phyloP scores from a whole-genome alignment of 2,888 invertebrate genomes.

The Drosophila nr. fundita region DNA sequence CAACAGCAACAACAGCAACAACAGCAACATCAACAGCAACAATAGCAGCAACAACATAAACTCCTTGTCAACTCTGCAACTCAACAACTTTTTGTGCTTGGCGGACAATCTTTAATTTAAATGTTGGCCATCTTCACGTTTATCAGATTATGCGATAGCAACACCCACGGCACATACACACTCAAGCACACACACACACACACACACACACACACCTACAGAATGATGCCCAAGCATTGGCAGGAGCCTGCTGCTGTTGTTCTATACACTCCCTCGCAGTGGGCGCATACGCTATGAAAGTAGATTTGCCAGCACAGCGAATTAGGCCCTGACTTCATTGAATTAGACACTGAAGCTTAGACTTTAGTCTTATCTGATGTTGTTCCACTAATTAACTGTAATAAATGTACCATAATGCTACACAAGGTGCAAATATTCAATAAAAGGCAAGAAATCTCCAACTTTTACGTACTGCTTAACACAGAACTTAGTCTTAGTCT shows the following conservation, averaged over 20 bases:
- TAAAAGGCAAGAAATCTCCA: background rate
- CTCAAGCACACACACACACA: slow-evolving; percentile 6
- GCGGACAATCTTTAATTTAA: slow-evolving; percentile 79
- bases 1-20: slow-evolving; percentile 7
- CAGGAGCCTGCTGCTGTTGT: background rate
- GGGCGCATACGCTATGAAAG: background rate
- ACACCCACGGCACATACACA: slow-evolving; percentile 31
- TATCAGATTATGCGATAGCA: slow-evolving; percentile 72
- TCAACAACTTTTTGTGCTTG: slow-evolving; percentile 68
- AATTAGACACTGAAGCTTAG: background rate
- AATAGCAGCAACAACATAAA: slow-evolving; percentile 13
- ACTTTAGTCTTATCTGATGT: background rate
- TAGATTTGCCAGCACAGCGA: background rate
- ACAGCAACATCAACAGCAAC: slow-evolving; percentile 11
- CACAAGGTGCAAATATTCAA: background rate
- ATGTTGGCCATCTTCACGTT: slow-evolving; percentile 77
- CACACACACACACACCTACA: background rate
- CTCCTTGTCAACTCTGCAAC: slow-evolving; percentile 32
- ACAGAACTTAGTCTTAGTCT: background rate
- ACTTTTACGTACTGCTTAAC: background rate
- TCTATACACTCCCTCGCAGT: slow-evolving; percentile 1
- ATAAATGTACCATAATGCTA: background rate
- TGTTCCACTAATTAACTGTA: background rate
- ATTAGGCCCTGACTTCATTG: background rate
- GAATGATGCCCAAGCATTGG: background rate